Evolutionary conservation across 2,888 invertebrate species (phyloP), one percentile per base, ranked within the genome.

Genomic region (Anodontia alba): DNA sequence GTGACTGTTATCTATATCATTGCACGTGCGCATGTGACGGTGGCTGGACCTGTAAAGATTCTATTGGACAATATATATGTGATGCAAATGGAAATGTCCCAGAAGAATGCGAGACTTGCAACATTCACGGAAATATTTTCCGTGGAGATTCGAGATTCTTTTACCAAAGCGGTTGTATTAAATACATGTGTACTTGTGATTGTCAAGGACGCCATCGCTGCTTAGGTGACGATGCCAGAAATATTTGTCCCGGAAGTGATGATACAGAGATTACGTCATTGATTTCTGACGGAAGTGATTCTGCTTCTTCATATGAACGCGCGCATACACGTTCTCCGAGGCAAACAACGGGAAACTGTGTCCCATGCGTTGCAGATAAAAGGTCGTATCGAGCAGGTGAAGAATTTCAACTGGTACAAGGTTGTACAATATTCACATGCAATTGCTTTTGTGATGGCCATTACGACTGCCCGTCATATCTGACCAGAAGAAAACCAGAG

Each of bases 21-120:
- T 92, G 92, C 72, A 78, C 78, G 0, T 92, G 92, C 76, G 84
- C 84, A 31, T 92, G 92, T 78, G 90, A 91, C 43, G 92, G 92
- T 1, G 88, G 89, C 29, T 92, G 91, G 91, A 82, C 85, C 15
- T 87, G 87, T 57, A 73, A 74, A 36, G 54, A 85, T 49, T 71
- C 85, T 10, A 73, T 29, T 12, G 85, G 85, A 8, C 17, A 57
- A 29, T 81, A 78, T 29, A 26, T 73, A 1, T 86, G 85, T 36
- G 81, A 86, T 42, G 31, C 43, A 5, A 26, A 42, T 7, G 84
- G 84, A 7, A 54, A 70, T 20, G 72, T 69, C 33, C 73, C 57
- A 1, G 54, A 43, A 26, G 70, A 79, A 2, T 89, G 89, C 68
- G 78, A 79, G 33, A 77, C 84, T 1, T 89, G 89, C 54, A 73